Evolutionary conservation across 2,113 vertebrate species (phyloP).

Genomic region (Vulpes ferrilata): DNA sequence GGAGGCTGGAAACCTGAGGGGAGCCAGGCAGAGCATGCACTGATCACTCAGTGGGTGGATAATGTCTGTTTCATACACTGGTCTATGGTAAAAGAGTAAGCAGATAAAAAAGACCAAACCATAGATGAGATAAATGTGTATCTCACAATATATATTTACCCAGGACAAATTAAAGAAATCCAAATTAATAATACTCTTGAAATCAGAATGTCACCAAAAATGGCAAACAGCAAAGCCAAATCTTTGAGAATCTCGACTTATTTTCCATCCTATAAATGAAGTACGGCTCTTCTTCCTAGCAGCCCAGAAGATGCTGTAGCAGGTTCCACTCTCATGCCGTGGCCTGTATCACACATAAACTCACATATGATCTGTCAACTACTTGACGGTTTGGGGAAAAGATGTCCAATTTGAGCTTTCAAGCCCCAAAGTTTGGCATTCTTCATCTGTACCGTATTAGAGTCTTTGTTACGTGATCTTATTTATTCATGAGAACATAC

Average conservation of each 20-base stretch:
- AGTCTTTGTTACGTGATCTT: not conserved
- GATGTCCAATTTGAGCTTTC: not conserved
- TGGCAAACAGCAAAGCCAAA: not conserved
- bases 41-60: accelerated
- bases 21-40: not conserved
- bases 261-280: not conserved
- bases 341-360: not conserved
- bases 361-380: not conserved
- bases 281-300: not conserved
- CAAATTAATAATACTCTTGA: not conserved
- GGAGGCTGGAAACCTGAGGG: not conserved
- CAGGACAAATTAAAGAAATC: not conserved
- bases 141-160: not conserved
- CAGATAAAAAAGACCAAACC: not conserved
- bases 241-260: not conserved
- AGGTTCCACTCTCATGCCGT: not conserved
- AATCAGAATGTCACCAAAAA: not conserved
- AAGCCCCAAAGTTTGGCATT: not conserved
- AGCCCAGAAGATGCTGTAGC: not conserved
- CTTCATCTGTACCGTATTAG: not conserved
- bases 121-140: not conserved
- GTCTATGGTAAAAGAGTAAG: not conserved
- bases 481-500: too few species aligned
- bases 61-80: accelerated
- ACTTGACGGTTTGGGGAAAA: not conserved